phyloP scores from a whole-genome alignment of 1,140 invertebrate species.

The Pachypsylla venusta region DNA sequence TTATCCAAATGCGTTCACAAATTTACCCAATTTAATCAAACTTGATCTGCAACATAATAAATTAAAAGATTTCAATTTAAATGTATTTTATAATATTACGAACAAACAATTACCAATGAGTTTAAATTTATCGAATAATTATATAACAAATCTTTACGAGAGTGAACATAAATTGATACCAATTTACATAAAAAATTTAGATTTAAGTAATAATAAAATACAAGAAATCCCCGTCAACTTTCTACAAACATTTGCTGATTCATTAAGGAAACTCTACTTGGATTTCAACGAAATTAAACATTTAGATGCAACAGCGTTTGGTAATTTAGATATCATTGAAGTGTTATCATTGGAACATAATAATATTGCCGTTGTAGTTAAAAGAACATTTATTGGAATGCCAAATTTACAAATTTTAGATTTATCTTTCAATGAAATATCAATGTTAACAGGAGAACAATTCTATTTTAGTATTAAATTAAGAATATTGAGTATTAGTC shows the following conservation, averaged over 20 bases:
- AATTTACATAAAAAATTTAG: conserved; percentile 45
- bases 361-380: conserved; percentile 49
- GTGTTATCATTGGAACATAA: conserved; percentile 59
- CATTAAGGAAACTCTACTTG: conserved; percentile 46
- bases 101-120: conserved; percentile 40
- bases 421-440: conserved; percentile 57
- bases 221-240: conserved; percentile 45
- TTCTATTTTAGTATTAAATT: conserved; percentile 62
- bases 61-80: conserved; percentile 45
- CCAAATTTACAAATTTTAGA: conserved; percentile 59
- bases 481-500: conserved; percentile 55
- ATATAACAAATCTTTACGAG: conserved; percentile 41
- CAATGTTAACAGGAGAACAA: conserved; percentile 60
- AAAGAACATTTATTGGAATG: conserved; percentile 56
- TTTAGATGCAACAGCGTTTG: conserved; percentile 54
- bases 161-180: conserved; percentile 30
- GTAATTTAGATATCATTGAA: conserved; percentile 49
- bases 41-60: conserved; percentile 57
- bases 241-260: conserved; percentile 41
- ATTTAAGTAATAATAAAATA: conserved; percentile 52
- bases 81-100: conserved; percentile 48
- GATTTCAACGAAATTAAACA: conserved; percentile 56
- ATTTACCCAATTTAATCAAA: conserved; percentile 48
- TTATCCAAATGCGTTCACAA: conserved; percentile 43
- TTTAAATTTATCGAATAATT: conserved; percentile 53